A percentile compares a stretch with the other conserved stretches of the same genome.
Conservation (phyloP, 2,888 invertebrate species). For the Trissonchulus sp. region DNA sequence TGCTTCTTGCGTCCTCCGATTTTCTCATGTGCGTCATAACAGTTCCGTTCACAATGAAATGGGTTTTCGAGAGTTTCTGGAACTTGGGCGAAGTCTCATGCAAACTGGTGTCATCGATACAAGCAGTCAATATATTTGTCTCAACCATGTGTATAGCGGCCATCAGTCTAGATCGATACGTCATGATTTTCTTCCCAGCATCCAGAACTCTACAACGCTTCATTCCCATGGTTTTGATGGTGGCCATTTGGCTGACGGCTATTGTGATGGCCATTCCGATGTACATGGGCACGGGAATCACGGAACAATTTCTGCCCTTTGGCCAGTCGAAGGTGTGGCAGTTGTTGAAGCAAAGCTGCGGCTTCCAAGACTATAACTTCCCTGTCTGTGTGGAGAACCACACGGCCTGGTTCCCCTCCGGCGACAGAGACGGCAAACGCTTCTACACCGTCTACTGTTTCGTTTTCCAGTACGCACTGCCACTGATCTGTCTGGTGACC, state of each 20-base stretch:
- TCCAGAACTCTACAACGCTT: not conserved
- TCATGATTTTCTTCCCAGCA: constrained; percentile 21
- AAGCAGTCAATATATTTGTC: constrained; percentile 24
- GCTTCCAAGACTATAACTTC: too few relatives aligned
- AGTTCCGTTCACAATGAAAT: constrained; percentile 80
- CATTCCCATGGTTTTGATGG: not conserved
- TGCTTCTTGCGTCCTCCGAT: constrained; percentile 59
- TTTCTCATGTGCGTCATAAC: constrained; percentile 77
- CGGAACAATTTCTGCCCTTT: too few relatives aligned
- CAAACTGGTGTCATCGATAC: constrained; percentile 23
- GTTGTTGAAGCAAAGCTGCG: too few relatives aligned
- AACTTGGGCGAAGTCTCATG: constrained; percentile 56
- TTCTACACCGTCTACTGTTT: constrained; percentile 15
- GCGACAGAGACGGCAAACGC: too few relatives aligned
- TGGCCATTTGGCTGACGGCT: constrained; percentile 10
- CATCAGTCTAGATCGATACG: constrained; percentile 23
- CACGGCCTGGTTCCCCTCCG: too few relatives aligned
- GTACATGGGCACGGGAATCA: constrained; percentile 62
- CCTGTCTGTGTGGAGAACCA: too few relatives aligned
- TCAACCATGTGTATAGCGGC: constrained; percentile 24
- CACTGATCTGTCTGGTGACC: not conserved
- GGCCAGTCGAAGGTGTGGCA: too few relatives aligned
- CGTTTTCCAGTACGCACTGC: constrained; percentile 10
- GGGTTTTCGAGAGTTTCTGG: constrained; percentile 77
- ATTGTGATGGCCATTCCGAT: constrained; percentile 20